phyloP scores from a whole-genome alignment of 1,140 invertebrate species.

The Microplitis demolitor region DNA sequence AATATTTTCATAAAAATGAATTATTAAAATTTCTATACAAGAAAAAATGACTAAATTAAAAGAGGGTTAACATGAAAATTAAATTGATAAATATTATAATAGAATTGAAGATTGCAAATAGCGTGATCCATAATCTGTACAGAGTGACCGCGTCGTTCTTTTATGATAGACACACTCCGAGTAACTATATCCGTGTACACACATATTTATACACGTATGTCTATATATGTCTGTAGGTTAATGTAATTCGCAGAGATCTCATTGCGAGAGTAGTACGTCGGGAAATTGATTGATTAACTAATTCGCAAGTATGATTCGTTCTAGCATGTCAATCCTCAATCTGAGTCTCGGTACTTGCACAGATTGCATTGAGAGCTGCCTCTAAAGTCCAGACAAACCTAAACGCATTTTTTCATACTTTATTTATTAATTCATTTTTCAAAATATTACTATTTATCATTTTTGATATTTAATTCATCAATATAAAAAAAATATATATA shows the following conservation, averaged over 20 bases:
- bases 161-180: conserved; percentile 11
- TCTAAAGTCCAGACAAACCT: not conserved
- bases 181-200: conserved; percentile 23
- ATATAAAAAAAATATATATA: no score
- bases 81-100: no score
- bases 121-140: no score
- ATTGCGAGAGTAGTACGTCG: conserved; percentile 52
- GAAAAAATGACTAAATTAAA: no score
- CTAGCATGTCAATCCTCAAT: conserved; percentile 16
- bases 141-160: conserved; percentile 5
- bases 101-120: no score
- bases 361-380: conserved; percentile 28
- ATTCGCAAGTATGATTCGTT: conserved; percentile 44
- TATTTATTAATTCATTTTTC: no score
- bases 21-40: no score
- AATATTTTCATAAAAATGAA: no score
- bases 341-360: conserved; percentile 12
- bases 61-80: no score
- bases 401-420: no score
- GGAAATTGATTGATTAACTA: conserved; percentile 60
- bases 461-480: no score
- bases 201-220: conserved; percentile 34
- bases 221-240: conserved; percentile 62
- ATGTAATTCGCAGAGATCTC: conserved; percentile 59
- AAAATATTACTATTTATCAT: no score